Evolutionary conservation across 2,797 vertebrate species (phyloP), one percentile per base, ranked within the genome.

Genomic region (Pipistrellus pipistrellus): DNA sequence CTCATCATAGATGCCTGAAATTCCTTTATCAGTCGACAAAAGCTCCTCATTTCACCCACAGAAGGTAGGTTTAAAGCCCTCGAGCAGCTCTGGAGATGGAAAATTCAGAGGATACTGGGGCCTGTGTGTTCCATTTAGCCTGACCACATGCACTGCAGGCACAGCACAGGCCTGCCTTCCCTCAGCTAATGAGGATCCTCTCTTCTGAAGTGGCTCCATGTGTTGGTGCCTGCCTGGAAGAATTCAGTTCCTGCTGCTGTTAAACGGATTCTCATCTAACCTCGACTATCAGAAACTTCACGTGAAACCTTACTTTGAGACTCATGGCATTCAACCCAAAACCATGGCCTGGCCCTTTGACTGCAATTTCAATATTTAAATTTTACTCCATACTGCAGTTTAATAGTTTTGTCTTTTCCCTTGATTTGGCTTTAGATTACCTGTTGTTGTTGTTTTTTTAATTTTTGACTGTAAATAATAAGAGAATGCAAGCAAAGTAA

Each of bases 381-480:
- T 81, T 76, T 85, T 81, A 57, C 21, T 30, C 1, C 55, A 27
- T 44, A 13, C 27, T 68, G 35, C 18, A 75, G 7, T 38, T 89
- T 30, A 46, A 51, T 53, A 30, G 77, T 64, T 93, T 68, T 75
- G 23, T 90, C 20, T 57, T 38, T 88, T 88, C 73, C 25, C 32
- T 10, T 35, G n/a, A 90, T 85, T 95, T 93, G 15, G 32, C 38
- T 87, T 93, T 91, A n/a, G 35, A 21, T 41, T 51, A 72, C 4
- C 25, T 87, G 38, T 7, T 57, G 55, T 30, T 62, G 18, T 30
- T 62, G 23, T 62, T 88, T 64, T 68, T 68, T 46, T 20, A 46
- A 53, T 55, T 66, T 85, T 83, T 69, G 83, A 75, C 72, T 62
- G 6, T 64, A 23, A 64, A 85, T 3, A 92, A 1, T 53, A 94